A percentile compares a stretch with the other conserved stretches of the same genome.
These are phyloP conservation scores for Salpingus planirostris DNA, from an alignment of 2,888 invertebrate genomes.

Conservation along the genomic window DNA sequence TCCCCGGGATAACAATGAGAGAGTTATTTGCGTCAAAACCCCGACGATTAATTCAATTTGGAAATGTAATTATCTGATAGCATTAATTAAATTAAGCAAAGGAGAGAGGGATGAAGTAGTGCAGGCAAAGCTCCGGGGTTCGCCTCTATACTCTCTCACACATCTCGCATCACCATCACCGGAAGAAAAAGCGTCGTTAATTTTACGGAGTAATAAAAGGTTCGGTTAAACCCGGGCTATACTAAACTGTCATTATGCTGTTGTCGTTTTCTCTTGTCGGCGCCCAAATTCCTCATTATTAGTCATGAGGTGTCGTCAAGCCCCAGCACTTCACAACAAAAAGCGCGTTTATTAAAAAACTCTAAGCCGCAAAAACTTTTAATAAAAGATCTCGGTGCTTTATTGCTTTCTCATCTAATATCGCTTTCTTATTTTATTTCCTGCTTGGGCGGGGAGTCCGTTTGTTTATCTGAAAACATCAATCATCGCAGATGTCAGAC, in stretches of 20 bases:
- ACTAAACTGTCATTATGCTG: constrained; percentile 14
- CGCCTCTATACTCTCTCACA: too few relatives aligned
- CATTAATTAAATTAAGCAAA: constrained; percentile 9
- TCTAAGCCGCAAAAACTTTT: constrained; percentile 34
- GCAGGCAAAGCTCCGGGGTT: too few relatives aligned
- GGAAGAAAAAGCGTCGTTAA: constrained; percentile 8
- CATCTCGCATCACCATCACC: too few relatives aligned
- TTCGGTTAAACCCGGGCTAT: constrained; percentile 6
- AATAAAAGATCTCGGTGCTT: constrained; percentile 32
- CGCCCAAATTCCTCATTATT: constrained; percentile 23
- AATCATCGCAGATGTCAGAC: constrained; percentile 35
- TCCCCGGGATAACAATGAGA: too few relatives aligned
- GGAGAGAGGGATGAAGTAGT: too few relatives aligned
- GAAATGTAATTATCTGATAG: constrained; percentile 9
- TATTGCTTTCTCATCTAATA: constrained; percentile 35
- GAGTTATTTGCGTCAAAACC: too few relatives aligned
- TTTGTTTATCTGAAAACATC: constrained; percentile 36
- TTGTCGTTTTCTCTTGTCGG: constrained; percentile 18
- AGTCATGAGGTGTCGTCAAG: constrained; percentile 26
- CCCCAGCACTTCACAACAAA: constrained; percentile 21
- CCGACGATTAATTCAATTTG: constrained; percentile 3
- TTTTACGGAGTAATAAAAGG: constrained; percentile 11
- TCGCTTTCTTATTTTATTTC: constrained; percentile 29
- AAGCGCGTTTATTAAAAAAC: constrained; percentile 32
- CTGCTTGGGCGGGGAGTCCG: constrained; percentile 26